Evolutionary conservation across 1,140 invertebrate species (phyloP).

Genomic region (Cepaea nemoralis): DNA sequence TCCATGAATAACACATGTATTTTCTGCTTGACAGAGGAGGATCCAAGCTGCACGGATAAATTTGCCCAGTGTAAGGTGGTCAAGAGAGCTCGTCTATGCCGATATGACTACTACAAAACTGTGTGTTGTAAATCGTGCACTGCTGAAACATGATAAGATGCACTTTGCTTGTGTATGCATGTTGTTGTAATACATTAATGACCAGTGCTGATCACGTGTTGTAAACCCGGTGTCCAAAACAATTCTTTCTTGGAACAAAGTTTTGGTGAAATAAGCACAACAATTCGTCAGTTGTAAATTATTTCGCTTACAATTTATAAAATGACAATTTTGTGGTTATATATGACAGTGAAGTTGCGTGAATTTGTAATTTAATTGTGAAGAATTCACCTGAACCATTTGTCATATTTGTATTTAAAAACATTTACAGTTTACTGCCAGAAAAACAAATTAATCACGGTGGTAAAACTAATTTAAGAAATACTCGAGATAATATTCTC

Average conservation of each 20-base stretch:
- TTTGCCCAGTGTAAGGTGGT: constrained; percentile 45
- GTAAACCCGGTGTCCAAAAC: background rate
- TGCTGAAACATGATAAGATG: constrained; percentile 15
- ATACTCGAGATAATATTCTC: too few species aligned
- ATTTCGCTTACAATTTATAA: background rate
- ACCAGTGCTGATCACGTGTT: background rate
- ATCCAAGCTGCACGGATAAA: constrained; percentile 35
- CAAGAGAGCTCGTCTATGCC: constrained; percentile 46
- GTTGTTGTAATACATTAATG: background rate
- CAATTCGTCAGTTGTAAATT: background rate
- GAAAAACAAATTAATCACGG: background rate
- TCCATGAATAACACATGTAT: background rate
- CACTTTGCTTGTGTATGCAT: background rate
- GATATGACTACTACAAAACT: constrained; percentile 45
- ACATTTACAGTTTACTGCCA: background rate
- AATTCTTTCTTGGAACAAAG: background rate
- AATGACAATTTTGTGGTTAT: too few species aligned
- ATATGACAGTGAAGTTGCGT: too few species aligned
- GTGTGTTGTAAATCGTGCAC: constrained; percentile 50
- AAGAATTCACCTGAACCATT: too few species aligned
- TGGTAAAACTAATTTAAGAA: background rate
- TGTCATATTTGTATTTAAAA: background rate
- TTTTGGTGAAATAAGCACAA: background rate
- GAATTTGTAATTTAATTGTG: too few species aligned
- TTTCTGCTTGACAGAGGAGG: constrained; percentile 6